Base-by-base conservation (phyloP, 2,797 vertebrate species). In the Aldrovandia affinis region DNA sequence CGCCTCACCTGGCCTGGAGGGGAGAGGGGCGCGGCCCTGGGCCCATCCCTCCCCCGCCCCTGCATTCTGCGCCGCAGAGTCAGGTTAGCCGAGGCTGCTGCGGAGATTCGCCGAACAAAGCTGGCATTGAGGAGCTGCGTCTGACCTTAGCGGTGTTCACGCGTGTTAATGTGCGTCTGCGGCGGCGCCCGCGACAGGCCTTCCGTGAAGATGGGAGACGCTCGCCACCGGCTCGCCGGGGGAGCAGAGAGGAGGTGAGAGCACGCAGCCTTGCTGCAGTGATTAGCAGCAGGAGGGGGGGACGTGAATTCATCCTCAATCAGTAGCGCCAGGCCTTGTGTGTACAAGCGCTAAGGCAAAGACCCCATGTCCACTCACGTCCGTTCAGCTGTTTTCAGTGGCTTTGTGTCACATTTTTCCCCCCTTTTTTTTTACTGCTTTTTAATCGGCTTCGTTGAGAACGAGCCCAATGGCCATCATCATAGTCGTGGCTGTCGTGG, bases 1-100 rank as follows among this genome's bases (percentile, higher is more conserved):
- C 84, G 85, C 86, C 84, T 85, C 82, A 83, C 86, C 85, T 87
- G 73, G 65, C 20, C 18, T 36, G 52, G 63, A 54, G 33, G 65
- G 68, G 39, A 83, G 50, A 25, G 54, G 47, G 78, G 36, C 78
- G 33, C 54, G 42, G n/a, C 52, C 30, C 75, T 79, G 80, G 20
- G 1, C 59, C 44, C 20, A 14, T 20, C n/a, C 47, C 61, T 2
- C 15, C 28, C 44, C 9, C 14, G 2, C 7, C 25, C 70, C 20
- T 9, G 25, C 25, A 14, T 6, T 15, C 55, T 75, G 25, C 14
- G 8, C 20, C 36, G 18, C 10, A 1, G 54, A 65, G 15, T 54
- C 52, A 20, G 57, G 10, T 5, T 30, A 28, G 12, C 28, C 52
- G 50, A 50, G 52, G 81, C 63, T n/a, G 68, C 30, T 54, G 28